These are phyloP conservation scores for Zaprionus tsacasi DNA, from an alignment of 1,140 invertebrate species.

Conservation along the genomic window DNA sequence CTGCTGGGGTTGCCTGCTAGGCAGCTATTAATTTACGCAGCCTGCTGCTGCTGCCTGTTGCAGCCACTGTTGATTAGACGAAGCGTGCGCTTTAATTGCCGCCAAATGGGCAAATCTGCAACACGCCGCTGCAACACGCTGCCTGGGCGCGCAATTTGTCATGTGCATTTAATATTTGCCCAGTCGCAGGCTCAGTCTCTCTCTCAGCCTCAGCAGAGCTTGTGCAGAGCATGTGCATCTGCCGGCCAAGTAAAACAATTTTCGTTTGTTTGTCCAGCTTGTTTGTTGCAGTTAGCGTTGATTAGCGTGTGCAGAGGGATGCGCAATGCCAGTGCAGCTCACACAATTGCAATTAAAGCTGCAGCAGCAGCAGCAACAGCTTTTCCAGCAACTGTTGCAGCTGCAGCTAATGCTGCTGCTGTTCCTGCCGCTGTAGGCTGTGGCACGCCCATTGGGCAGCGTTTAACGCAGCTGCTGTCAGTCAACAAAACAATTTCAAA, in stretches of 20 bases:
- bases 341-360: slow-evolving; percentile 57
- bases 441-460: slow-evolving; percentile 58
- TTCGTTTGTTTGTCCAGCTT: slow-evolving; percentile 80
- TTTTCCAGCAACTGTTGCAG: slow-evolving; percentile 42
- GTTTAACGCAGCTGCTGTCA: slow-evolving; percentile 58
- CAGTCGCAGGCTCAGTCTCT: slow-evolving; percentile 9
- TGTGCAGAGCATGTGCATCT: neutral
- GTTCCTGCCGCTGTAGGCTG: slow-evolving; percentile 11
- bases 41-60: slow-evolving; percentile 37
- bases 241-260: slow-evolving; percentile 59
- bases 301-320: slow-evolving; percentile 64
- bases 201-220: neutral
- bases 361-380: slow-evolving; percentile 44
- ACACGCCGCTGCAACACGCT: slow-evolving; percentile 44
- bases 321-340: slow-evolving; percentile 36
- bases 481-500: slow-evolving; percentile 79
- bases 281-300: slow-evolving; percentile 81
- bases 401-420: slow-evolving; percentile 35
- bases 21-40: slow-evolving; percentile 78
- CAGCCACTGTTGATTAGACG: slow-evolving; percentile 79
- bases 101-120: slow-evolving; percentile 75
- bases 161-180: slow-evolving; percentile 79
- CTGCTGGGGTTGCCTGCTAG: slow-evolving; percentile 49
- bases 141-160: slow-evolving; percentile 67
- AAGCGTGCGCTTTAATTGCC: slow-evolving; percentile 81